Conservation (phyloP, 64 coral and sea anemone genomes). For the Anthopleura sola region DNA sequence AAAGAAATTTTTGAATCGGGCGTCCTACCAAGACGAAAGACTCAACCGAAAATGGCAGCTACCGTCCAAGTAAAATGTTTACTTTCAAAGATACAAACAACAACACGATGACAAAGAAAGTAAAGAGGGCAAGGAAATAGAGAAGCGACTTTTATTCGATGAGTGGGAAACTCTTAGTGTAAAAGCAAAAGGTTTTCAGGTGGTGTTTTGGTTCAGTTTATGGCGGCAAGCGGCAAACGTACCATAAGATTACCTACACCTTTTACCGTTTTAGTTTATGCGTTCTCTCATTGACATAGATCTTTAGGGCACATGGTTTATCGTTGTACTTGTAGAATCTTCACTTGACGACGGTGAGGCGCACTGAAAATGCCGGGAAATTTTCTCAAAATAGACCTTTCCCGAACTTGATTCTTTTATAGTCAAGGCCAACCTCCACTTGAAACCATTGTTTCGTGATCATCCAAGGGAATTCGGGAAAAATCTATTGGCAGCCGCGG, state of each 20-base stretch:
- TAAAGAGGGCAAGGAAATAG: neutral
- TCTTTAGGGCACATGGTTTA: no score
- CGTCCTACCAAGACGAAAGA: neutral
- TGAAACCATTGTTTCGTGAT: no score
- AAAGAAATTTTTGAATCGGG: neutral
- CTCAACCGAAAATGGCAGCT: neutral
- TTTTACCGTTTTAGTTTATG: neutral
- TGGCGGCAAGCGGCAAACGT: neutral
- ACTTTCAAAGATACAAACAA: neutral
- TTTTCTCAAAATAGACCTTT: no score
- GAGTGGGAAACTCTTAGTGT: neutral
- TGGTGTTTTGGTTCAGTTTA: no score
- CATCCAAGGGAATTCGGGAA: no score
- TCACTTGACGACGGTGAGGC: no score
- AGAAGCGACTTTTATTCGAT: neutral
- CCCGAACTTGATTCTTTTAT: no score
- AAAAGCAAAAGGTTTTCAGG: neutral
- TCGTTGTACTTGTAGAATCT: no score
- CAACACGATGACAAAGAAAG: neutral
- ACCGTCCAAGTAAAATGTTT: neutral
- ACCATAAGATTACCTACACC: neutral
- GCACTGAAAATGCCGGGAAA: no score
- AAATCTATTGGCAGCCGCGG: no score
- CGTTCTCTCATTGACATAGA: neutral
- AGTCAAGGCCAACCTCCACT: no score